Evolutionary conservation across 2,113 vertebrate genomes (phyloP).

Genomic region (Copsychus sechellarum): DNA sequence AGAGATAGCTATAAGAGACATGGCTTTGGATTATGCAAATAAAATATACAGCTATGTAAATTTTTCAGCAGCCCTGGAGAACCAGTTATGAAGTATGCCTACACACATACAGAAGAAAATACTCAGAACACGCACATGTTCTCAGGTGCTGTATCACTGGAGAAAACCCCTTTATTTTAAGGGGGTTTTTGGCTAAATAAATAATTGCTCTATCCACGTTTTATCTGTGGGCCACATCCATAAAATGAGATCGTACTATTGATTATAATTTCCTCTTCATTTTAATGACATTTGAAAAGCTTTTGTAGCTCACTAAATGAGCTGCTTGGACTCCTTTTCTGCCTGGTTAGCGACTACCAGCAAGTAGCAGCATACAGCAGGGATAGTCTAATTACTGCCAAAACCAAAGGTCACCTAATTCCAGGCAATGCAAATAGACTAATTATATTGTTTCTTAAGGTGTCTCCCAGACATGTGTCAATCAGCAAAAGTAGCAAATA

Average conservation of each 20-base stretch:
- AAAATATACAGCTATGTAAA: not conserved
- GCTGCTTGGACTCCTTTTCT: conserved; percentile 78
- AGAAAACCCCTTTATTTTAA: not conserved
- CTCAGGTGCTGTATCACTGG: not conserved
- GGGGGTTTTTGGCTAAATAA: not conserved
- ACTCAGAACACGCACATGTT: not conserved
- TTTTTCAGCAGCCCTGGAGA: not conserved
- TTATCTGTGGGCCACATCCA: not conserved
- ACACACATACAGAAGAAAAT: not conserved
- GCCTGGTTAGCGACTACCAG: conserved; percentile 72
- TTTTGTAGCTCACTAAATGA: conserved; percentile 78
- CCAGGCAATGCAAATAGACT: conserved; percentile 84
- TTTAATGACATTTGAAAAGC: conserved; percentile 70
- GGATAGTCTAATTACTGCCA: conserved; percentile 85
- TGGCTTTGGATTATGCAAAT: not conserved
- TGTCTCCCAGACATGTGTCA: conserved; percentile 70
- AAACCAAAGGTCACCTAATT: conserved; percentile 86
- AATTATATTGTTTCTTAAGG: conserved; percentile 80
- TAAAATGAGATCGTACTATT: conserved; percentile 1
- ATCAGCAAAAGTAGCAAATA: conserved; percentile 73
- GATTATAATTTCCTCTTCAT: conserved; percentile 69
- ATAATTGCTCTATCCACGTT: not conserved
- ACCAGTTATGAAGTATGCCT: not conserved
- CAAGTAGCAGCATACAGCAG: conserved; percentile 36
- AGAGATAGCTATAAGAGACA: not conserved